Conservation (phyloP, 2,888 invertebrate species). For the Machimus rusticus region DNA sequence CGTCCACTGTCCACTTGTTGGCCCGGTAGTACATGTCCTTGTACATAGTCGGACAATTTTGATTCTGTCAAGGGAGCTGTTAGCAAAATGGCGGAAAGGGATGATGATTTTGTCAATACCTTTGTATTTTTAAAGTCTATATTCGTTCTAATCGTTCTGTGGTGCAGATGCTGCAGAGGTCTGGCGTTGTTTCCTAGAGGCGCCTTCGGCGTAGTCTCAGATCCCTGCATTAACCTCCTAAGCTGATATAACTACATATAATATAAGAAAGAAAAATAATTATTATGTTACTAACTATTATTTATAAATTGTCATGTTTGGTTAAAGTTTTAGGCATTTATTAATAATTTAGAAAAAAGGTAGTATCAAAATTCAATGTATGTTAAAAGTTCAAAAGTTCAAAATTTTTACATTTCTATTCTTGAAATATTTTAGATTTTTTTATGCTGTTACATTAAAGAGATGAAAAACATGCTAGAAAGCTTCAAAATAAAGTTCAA, state of each 20-base stretch:
- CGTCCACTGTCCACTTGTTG: constrained; percentile 62
- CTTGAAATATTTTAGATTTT: no score
- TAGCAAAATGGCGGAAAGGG: neutral
- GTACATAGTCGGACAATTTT: constrained; percentile 87
- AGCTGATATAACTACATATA: constrained; percentile 85
- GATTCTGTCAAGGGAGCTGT: constrained; percentile 63
- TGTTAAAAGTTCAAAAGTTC: no score
- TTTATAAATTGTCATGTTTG: no score
- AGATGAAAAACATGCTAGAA: no score
- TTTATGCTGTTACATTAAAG: no score
- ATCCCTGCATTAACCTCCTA: constrained; percentile 88
- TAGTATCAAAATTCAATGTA: no score
- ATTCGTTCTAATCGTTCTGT: constrained; percentile 94
- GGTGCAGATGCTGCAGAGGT: constrained; percentile 90
- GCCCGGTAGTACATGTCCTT: constrained; percentile 86
- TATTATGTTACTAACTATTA: neutral
- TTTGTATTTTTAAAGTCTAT: constrained; percentile 87
- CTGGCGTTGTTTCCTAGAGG: constrained; percentile 94
- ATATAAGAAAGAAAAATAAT: neutral
- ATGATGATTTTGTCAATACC: constrained; percentile 53
- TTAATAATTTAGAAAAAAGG: no score
- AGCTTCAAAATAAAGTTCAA: no score
- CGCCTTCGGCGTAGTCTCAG: constrained; percentile 84
- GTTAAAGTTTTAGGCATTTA: no score
- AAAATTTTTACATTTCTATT: no score